Conservation (phyloP, 2,888 invertebrate genomes). For the Chymomyza procnemis region DNA sequence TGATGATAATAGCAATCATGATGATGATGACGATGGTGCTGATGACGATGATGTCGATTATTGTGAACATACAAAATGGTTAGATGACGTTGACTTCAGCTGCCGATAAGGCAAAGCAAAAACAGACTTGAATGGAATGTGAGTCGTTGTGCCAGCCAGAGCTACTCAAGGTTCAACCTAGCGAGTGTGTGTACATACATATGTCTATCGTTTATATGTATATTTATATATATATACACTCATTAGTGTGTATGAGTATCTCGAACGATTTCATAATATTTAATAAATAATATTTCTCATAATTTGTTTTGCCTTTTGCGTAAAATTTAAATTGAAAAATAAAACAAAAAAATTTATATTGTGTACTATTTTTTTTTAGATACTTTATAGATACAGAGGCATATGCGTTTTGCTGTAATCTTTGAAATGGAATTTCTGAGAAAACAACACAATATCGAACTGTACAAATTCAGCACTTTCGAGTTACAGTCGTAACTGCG, state of each 20-base stretch:
- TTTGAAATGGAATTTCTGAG: not conserved
- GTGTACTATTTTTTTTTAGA: not conserved
- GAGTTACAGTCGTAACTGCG: no score
- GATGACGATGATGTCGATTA: conserved; percentile 28
- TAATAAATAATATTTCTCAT: conserved; percentile 73
- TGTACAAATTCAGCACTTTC: no score
- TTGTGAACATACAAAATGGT: conserved; percentile 30
- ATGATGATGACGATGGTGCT: conserved; percentile 19
- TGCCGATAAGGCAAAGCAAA: conserved; percentile 18
- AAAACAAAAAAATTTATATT: not conserved
- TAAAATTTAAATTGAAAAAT: conserved; percentile 61
- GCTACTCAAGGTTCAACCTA: conserved; percentile 49
- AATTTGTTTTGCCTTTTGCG: conserved; percentile 68
- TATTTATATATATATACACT: not conserved
- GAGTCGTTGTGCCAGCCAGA: not conserved
- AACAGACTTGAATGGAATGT: not conserved
- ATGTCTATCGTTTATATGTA: conserved; percentile 17
- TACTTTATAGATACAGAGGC: not conserved
- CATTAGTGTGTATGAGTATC: conserved; percentile 49
- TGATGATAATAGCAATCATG: conserved; percentile 28
- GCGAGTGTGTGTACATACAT: conserved; percentile 3
- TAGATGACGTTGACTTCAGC: not conserved
- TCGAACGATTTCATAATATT: conserved; percentile 69
- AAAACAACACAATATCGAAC: no score
- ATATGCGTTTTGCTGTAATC: not conserved